Evolutionary conservation across 2,888 invertebrate species (phyloP), one percentile per base, ranked within the genome.

Genomic region (Drosophila nigricruria): DNA sequence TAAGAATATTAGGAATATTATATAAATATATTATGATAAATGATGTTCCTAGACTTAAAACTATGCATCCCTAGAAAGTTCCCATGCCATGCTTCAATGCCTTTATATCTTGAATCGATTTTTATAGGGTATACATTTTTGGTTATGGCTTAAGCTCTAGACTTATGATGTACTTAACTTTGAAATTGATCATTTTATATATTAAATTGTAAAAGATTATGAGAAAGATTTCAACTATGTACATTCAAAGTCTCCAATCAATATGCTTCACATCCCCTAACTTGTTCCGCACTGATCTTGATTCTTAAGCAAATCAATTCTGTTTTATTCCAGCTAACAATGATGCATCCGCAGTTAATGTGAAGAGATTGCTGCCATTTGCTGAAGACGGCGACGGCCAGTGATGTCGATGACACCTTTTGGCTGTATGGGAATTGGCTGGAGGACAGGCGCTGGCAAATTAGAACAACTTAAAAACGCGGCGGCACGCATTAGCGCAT

Each of bases 391-490:
- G 38, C 45, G 16, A n/a, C 27, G 57, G 53, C 61, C 49, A 70
- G 34, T 58, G 71, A 56, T 59, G 69, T 73, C 69, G 77, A 66
- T 88, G 82, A 88, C 82, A 82, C 82, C 88, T 85, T 72, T 63
- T 43, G 38, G 63, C 32, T 61, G 45, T 18, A 58, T 45, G 42
- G 54, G 42, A 45, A 59, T 49, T 30, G 56, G 54, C 58, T 50
- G 58, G 30, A 32, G 64, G 40, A 47, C 27, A 56, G 49, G 56
- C 56, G 61, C 71, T 75, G 86, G 76, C 80, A 84, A 84, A 84
- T 84, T 84, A 84, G 84, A 84, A 77, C 88, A 89, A 84, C 86
- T 84, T 89, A 85, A 84, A 71, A 85, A 85, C 67, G 77, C 88
- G 81, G 71, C 89, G 59, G 89, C 89, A 89, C 73, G 86, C 89